These are phyloP conservation scores for Papilio dardanus DNA, from an alignment of 1,140 invertebrate species.

Conservation along the genomic window DNA sequence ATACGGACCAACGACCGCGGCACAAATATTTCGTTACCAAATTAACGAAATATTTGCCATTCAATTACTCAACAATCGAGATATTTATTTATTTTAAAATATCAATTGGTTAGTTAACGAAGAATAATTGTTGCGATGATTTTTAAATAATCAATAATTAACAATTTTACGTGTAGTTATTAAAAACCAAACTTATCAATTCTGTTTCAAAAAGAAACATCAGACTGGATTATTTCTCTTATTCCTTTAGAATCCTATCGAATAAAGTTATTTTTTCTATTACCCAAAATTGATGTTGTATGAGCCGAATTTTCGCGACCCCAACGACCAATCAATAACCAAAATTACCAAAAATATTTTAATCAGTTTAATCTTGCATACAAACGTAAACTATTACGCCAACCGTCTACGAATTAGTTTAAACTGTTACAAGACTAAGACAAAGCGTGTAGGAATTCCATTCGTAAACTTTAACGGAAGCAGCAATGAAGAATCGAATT, in stretches of 20 bases:
- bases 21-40: conserved; percentile 19
- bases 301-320: no score
- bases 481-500: conserved; percentile 65
- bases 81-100: not conserved
- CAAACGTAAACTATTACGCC: not conserved
- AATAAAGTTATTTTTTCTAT: no score
- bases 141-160: not conserved
- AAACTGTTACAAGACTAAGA: not conserved
- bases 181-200: no score
- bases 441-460: conserved; percentile 21
- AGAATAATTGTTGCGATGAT: not conserved
- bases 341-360: not conserved
- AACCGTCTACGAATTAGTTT: conserved; percentile 4
- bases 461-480: conserved; percentile 39
- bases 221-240: no score
- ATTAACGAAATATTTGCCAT: conserved; percentile 18
- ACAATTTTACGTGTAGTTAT: not conserved
- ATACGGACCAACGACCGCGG: not conserved
- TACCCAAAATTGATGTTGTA: no score
- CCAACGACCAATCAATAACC: not conserved
- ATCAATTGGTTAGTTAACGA: not conserved
- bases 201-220: no score
- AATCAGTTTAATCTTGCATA: not conserved
- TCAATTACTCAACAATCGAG: conserved; percentile 4
- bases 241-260: no score